Evolutionary conservation across 2,797 vertebrate genomes (phyloP), one percentile per base, ranked within the genome.

Genomic region (Poeciliopsis paucimaculata): DNA sequence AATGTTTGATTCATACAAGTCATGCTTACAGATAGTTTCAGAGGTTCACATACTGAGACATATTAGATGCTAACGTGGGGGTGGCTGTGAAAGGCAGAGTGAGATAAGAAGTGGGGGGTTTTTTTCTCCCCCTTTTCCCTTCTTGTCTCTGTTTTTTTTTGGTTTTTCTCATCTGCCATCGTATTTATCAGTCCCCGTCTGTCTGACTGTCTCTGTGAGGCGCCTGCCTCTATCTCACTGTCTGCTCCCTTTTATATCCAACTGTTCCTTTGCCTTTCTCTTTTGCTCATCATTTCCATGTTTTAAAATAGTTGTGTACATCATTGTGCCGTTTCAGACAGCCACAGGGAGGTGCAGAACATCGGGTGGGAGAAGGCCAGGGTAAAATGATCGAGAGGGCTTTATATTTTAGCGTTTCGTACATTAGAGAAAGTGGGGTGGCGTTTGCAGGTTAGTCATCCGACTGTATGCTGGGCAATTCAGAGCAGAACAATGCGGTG

Each of bases 241-340:
- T 80, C 85, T 73, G 80, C 79, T 87, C 82, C 41, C 60, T 76
- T 72, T 55, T 75, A 78, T 84, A 80, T 89, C 81, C 46, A 77
- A 84, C 87, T 81, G 82, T 86, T 83, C 79, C 77, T 90, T 85
- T 91, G 84, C 86, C 82, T 89, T 81, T 84, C 62, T 77, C 80
- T 81, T 76, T 75, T 55, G 77, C 62, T 8, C 73, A 66, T 83
- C 80, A 86, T 87, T 79, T 78, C 62, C 64, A 77, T 73, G 76
- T 78, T 82, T 79, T 75, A 81, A 85, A 86, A 79, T 45, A 72
- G 46, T 73, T 80, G 39, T 55, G 83, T 78, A 57, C 78, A 77
- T 90, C 86, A 88, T 84, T 83, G 86, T 91, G 83, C 80, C 82
- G 82, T 86, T 89, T 89, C 85, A 87, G 76, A 87, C 80, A 84